A percentile compares a stretch with the other conserved stretches of the same genome.
Conservation (phyloP, 2,888 invertebrate genomes). For the Siphonodentalium dalli region DNA sequence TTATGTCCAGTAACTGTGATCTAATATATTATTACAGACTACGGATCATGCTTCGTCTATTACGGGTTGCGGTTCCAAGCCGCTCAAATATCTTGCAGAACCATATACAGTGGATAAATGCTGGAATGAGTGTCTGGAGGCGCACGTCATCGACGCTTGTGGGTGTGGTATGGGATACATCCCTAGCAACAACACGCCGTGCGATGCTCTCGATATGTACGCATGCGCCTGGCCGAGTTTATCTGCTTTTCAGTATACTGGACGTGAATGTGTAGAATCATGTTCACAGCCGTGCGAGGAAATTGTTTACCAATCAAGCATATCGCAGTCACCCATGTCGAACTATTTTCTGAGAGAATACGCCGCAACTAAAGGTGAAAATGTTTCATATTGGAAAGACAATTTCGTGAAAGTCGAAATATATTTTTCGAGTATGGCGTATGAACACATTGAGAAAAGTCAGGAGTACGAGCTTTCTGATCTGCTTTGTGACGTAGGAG, state of each 20-base stretch:
- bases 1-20: no score
- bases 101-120: conserved; percentile 14
- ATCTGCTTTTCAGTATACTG: not conserved
- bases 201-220: conserved; percentile 13
- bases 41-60: conserved; percentile 14
- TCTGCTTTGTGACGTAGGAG: conserved; percentile 34
- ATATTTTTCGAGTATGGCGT: conserved; percentile 19
- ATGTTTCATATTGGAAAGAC: conserved; percentile 5
- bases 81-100: conserved; percentile 9
- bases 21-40: conserved; percentile 20
- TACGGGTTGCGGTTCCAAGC: conserved; percentile 8
- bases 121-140: conserved; percentile 14
- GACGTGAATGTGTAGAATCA: conserved; percentile 5
- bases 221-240: conserved; percentile 9
- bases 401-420: conserved; percentile 21
- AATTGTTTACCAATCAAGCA: conserved; percentile 9
- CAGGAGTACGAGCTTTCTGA: conserved; percentile 12
- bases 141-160: conserved; percentile 8
- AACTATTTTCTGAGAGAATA: conserved; percentile 6
- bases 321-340: conserved; percentile 11
- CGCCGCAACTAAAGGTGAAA: not conserved
- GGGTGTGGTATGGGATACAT: conserved; percentile 14
- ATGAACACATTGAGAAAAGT: conserved; percentile 17
- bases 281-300: conserved; percentile 14
- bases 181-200: conserved; percentile 12